Evolutionary conservation across 2,797 vertebrate species (phyloP).

Genomic region (Eptatretus atami): DNA sequence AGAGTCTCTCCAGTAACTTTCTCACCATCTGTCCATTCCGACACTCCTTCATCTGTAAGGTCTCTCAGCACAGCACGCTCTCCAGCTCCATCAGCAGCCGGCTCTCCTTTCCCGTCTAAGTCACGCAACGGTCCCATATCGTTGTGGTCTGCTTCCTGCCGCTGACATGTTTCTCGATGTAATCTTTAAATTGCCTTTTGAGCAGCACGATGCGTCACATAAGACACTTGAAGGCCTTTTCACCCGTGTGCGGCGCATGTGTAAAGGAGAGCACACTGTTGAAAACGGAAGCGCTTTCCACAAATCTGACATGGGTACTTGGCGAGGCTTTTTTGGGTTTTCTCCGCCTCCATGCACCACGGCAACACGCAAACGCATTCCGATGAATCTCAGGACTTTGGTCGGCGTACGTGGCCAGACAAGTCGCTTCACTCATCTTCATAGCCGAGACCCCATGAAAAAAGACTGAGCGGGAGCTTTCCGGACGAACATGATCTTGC

Average conservation of each 20-base stretch:
- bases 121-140: not conserved
- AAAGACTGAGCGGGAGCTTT: not conserved
- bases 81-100: constrained; percentile 21
- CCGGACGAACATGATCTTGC: not conserved
- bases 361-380: not conserved
- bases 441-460: not conserved
- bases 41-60: constrained; percentile 12
- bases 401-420: not conserved
- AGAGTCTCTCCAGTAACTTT: not conserved
- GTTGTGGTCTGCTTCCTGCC: not conserved
- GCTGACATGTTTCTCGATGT: constrained; percentile 20
- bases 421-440: not conserved
- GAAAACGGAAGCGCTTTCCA: constrained; percentile 63
- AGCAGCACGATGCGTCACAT: constrained; percentile 17
- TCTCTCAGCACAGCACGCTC: constrained; percentile 19
- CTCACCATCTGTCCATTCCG: constrained; percentile 16
- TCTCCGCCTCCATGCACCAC: not conserved
- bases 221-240: constrained; percentile 15
- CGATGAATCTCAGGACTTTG: not conserved
- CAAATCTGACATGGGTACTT: constrained; percentile 51
- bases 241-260: constrained; percentile 37
- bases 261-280: constrained; percentile 68
- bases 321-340: constrained; percentile 10
- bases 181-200: constrained; percentile 18
- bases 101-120: constrained; percentile 10